Percentiles rank a stretch among this genome's conserved stretches.
Evolutionary conservation across 2,113 vertebrate species (phyloP).

Genomic region (Thamnophis sirtalis): DNA sequence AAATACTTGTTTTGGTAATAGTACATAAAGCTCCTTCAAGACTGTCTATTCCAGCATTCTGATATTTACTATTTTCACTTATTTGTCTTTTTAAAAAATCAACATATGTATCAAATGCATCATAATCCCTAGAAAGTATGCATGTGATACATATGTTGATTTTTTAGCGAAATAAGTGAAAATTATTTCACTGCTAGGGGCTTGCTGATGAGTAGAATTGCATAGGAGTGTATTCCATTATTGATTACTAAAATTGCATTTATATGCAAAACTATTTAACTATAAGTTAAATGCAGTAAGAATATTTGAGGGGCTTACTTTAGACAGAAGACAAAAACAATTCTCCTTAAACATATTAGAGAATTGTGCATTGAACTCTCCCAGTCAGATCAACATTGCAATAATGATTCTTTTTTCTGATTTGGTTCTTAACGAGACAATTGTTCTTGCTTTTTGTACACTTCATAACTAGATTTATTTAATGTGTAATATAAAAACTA

Average conservation of each 20-base stretch:
- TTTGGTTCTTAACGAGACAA: slow-evolving; percentile 40
- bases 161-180: too few species aligned
- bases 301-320: not conserved
- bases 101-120: not conserved
- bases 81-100: not conserved
- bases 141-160: too few species aligned
- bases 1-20: not conserved
- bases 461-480: slow-evolving; percentile 43
- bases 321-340: not conserved
- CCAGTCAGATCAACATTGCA: not conserved
- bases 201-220: not conserved
- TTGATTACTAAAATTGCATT: not conserved
- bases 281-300: not conserved
- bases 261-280: not conserved
- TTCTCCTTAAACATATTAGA: not conserved
- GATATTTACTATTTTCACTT: not conserved
- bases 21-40: not conserved
- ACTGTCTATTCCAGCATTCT: not conserved
- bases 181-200: not conserved
- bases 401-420: slow-evolving; percentile 29
- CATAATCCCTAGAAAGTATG: too few species aligned
- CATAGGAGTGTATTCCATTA: not conserved
- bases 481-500: slow-evolving; percentile 40
- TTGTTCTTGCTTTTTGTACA: slow-evolving; percentile 30
- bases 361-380: not conserved